These are phyloP conservation scores for Troilus luridus DNA, from an alignment of 2,888 invertebrate species.

Conservation along the genomic window DNA sequence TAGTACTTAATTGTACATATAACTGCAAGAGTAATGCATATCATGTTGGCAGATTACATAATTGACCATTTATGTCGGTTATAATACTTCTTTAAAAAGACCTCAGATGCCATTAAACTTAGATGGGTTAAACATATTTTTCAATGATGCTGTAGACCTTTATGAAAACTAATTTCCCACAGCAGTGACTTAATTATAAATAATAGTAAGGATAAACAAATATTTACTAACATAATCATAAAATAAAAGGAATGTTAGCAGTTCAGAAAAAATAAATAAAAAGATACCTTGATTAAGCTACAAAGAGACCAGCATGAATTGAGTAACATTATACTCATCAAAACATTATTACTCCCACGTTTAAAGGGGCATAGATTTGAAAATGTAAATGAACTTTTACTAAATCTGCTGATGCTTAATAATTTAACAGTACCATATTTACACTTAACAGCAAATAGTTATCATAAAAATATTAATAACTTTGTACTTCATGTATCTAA, in stretches of 20 bases:
- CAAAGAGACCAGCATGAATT: conserved; percentile 38
- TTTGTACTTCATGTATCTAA: not conserved
- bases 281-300: conserved; percentile 17
- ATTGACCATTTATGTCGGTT: not conserved
- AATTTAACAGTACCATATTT: not conserved
- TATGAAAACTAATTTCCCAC: not conserved
- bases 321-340: not conserved
- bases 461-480: not conserved
- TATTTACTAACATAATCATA: conserved; percentile 9
- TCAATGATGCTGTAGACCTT: not conserved
- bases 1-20: not conserved
- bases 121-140: not conserved
- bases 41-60: not conserved
- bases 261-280: not conserved
- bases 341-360: not conserved
- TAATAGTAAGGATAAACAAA: conserved; percentile 12
- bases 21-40: not conserved
- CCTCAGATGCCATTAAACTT: not conserved
- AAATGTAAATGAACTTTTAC: conserved; percentile 21
- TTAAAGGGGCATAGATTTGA: conserved; percentile 41
- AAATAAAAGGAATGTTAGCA: conserved; percentile 40
- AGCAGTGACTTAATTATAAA: not conserved
- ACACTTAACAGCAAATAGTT: not conserved
- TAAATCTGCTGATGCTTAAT: not conserved
- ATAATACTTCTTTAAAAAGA: not conserved